Evolutionary conservation across 2,888 invertebrate genomes (phyloP).

Genomic region (Sesia bembeciformis): DNA sequence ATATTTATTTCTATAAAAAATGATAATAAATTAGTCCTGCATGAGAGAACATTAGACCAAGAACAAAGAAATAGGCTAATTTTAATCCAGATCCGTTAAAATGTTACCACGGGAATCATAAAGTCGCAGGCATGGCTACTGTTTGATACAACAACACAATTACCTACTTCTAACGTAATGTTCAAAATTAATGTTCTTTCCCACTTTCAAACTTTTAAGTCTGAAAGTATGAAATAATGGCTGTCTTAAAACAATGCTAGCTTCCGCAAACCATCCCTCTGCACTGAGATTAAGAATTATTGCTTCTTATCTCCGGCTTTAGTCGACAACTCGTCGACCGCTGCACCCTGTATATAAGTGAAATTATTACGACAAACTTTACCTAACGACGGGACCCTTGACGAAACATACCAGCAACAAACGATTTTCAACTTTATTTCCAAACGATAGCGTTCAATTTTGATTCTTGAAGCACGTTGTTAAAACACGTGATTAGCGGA

Average conservation of each 20-base stretch:
- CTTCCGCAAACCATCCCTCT: conserved; percentile 14
- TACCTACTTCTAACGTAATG: too few species aligned
- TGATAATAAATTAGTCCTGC: too few species aligned
- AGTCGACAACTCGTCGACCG: conserved; percentile 54
- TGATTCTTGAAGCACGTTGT: not conserved
- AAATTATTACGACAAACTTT: conserved; percentile 68
- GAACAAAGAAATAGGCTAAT: too few species aligned
- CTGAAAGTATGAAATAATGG: conserved; percentile 29
- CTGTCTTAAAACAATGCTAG: conserved; percentile 39
- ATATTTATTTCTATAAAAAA: too few species aligned
- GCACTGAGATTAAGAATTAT: conserved; percentile 59
- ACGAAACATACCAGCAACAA: conserved; percentile 11
- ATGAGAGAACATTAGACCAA: too few species aligned
- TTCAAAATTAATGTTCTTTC: not conserved
- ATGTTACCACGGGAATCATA: too few species aligned
- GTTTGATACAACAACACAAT: too few species aligned
- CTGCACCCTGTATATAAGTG: conserved; percentile 51
- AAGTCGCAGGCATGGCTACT: too few species aligned
- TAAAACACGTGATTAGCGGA: conserved; percentile 51
- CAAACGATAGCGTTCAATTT: not conserved
- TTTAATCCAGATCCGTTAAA: too few species aligned
- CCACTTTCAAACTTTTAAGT: not conserved
- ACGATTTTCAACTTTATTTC: conserved; percentile 25
- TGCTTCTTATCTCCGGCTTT: conserved; percentile 53
- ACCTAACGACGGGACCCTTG: conserved; percentile 33